Conservation (phyloP, 2,113 vertebrate genomes). For the Antidorcas marsupialis region DNA sequence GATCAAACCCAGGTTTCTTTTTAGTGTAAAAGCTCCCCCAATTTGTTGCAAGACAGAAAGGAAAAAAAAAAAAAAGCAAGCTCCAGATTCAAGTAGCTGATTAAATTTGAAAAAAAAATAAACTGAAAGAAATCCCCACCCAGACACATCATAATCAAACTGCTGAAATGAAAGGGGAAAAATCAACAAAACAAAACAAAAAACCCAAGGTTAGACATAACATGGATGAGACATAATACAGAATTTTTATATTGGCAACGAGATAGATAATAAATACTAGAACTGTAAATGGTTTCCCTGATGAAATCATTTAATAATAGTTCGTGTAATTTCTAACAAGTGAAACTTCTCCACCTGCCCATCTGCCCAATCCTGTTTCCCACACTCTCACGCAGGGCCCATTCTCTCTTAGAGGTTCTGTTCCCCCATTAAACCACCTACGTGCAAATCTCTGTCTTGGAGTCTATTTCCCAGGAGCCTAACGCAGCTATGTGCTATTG, state of each 20-base stretch:
- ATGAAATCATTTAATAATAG: background rate
- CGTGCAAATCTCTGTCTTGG: background rate
- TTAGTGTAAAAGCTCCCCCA: background rate
- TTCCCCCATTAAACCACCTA: background rate
- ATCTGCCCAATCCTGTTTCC: background rate
- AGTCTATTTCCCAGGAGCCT: background rate
- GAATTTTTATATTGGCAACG: background rate
- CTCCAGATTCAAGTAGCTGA: background rate
- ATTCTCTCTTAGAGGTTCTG: background rate
- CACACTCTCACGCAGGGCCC: background rate
- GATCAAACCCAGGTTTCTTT: background rate
- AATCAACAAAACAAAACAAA: background rate
- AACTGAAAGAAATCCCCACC: background rate
- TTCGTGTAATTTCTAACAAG: background rate
- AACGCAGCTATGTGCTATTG: background rate
- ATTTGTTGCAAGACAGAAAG: background rate
- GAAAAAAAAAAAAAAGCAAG: background rate
- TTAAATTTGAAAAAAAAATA: background rate
- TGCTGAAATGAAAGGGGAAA: background rate
- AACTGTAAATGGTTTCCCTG: background rate
- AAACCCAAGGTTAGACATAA: background rate
- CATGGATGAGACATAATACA: background rate
- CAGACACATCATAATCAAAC: background rate
- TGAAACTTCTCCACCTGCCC: background rate
- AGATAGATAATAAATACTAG: background rate